Conservation (phyloP, 2,888 invertebrate species). For the Drosophila neoperkinsi region DNA sequence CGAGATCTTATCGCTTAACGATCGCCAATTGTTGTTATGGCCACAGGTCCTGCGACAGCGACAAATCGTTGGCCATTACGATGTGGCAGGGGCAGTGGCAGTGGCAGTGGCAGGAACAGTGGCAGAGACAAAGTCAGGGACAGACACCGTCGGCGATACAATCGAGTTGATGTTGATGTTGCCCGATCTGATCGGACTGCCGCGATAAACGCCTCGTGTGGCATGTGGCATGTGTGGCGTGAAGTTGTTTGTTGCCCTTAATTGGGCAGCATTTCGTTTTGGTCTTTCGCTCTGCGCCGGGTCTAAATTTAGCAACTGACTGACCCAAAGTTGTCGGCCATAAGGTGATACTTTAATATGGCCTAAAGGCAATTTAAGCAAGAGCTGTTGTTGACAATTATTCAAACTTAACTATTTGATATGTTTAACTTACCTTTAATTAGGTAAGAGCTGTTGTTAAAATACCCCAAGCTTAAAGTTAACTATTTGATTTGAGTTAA, state of each 20-base stretch:
- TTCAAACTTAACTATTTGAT: neutral
- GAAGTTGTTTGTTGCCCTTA: conserved; percentile 80
- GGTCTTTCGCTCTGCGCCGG: conserved; percentile 5
- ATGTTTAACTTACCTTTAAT: neutral
- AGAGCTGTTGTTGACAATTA: neutral
- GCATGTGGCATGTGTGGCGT: conserved; percentile 80
- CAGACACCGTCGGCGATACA: conserved; percentile 38
- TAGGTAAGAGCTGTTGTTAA: neutral
- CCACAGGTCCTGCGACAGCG: conserved; percentile 78
- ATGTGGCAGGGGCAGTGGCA: conserved; percentile 30
- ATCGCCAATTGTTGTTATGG: conserved; percentile 75
- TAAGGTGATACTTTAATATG: conserved; percentile 16
- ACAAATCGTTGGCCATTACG: conserved; percentile 83
- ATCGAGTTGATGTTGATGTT: conserved; percentile 66
- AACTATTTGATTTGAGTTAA: neutral
- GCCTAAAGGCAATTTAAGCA: conserved; percentile 5
- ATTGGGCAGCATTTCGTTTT: conserved; percentile 68
- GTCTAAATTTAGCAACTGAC: conserved; percentile 61
- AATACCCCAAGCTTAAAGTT: neutral
- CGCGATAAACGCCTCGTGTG: conserved; percentile 74
- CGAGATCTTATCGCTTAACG: conserved; percentile 65
- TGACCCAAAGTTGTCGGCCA: conserved; percentile 61
- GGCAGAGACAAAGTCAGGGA: neutral
- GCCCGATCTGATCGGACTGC: conserved; percentile 64
- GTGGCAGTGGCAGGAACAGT: conserved; percentile 9